phyloP scores from a whole-genome alignment of 1,140 invertebrate genomes.

The Aphelinus certus region DNA sequence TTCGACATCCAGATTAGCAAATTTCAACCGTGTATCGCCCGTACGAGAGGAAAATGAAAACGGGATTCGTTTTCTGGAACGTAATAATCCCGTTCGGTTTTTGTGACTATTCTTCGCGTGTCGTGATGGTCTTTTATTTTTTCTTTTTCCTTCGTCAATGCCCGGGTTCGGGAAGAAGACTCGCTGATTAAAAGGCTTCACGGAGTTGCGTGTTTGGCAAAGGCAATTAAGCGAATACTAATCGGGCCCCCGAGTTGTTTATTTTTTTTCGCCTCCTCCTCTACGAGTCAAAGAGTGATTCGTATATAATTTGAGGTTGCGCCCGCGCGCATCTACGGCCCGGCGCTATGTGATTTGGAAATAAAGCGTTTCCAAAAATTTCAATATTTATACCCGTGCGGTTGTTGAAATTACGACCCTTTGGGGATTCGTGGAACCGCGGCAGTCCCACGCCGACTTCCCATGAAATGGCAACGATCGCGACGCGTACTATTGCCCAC shows the following conservation, averaged over 20 bases:
- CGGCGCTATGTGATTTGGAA: slow-evolving; percentile 26
- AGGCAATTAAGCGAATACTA: slow-evolving; percentile 8
- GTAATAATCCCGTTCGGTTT: too few relatives aligned
- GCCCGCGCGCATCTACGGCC: not conserved
- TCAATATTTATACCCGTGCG: slow-evolving; percentile 12
- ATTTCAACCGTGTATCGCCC: too few relatives aligned
- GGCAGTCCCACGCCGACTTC: too few relatives aligned
- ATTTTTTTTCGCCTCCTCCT: slow-evolving; percentile 5
- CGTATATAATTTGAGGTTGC: slow-evolving; percentile 26
- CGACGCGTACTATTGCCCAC: too few relatives aligned
- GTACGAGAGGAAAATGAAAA: too few relatives aligned
- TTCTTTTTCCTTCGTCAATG: slow-evolving; percentile 6
- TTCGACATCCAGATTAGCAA: too few relatives aligned
- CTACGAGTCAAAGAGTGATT: not conserved
- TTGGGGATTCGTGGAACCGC: too few relatives aligned
- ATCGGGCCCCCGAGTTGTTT: too few relatives aligned
- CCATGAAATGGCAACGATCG: too few relatives aligned
- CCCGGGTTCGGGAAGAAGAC: not conserved
- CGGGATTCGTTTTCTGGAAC: too few relatives aligned
- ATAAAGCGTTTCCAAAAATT: slow-evolving; percentile 34
- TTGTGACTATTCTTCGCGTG: too few relatives aligned
- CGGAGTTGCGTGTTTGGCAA: slow-evolving; percentile 25
- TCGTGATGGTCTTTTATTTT: too few relatives aligned
- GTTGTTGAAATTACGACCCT: slow-evolving; percentile 4
- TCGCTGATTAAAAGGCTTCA: slow-evolving; percentile 26